These are phyloP conservation scores for Nasonia longicornis DNA, from an alignment of 1,140 invertebrate genomes.

Conservation along the genomic window DNA sequence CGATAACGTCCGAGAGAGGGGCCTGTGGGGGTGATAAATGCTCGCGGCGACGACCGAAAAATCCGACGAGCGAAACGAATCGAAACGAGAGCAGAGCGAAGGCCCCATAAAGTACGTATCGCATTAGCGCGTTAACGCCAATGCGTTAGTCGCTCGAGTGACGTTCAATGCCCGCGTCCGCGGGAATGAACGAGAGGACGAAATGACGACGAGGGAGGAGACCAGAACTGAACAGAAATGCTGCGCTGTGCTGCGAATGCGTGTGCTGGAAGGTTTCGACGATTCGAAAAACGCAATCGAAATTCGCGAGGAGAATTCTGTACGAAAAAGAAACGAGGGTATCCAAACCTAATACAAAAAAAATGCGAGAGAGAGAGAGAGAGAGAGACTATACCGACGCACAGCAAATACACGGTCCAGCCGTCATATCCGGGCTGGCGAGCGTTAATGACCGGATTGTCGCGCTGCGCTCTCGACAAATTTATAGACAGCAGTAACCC, in stretches of 20 bases:
- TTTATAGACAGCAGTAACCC: conserved; percentile 13
- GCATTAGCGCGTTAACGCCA: conserved; percentile 64
- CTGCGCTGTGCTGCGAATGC: no score
- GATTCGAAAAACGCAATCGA: no score
- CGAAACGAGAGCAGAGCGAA: neutral
- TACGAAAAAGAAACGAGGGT: no score
- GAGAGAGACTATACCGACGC: no score
- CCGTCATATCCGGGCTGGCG: neutral
- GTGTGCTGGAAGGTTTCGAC: no score
- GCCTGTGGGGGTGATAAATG: neutral
- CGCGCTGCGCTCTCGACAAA: conserved; percentile 17
- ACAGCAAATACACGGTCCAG: neutral
- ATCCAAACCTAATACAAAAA: conserved; percentile 3
- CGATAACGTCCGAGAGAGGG: neutral
- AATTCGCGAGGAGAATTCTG: neutral
- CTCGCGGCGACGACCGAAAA: neutral
- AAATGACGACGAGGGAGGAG: conserved; percentile 35
- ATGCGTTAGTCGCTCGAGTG: conserved; percentile 62
- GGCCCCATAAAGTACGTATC: conserved; percentile 62
- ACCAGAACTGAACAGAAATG: neutral
- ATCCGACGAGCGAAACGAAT: conserved; percentile 5
- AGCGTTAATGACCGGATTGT: conserved; percentile 32
- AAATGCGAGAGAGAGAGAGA: neutral
- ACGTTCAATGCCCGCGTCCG: conserved; percentile 58
- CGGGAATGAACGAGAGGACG: conserved; percentile 56